A percentile compares a stretch with the other conserved stretches of the same genome.
These are phyloP conservation scores for Argya squamiceps DNA, from an alignment of 2,797 vertebrate genomes.

Conservation along the genomic window DNA sequence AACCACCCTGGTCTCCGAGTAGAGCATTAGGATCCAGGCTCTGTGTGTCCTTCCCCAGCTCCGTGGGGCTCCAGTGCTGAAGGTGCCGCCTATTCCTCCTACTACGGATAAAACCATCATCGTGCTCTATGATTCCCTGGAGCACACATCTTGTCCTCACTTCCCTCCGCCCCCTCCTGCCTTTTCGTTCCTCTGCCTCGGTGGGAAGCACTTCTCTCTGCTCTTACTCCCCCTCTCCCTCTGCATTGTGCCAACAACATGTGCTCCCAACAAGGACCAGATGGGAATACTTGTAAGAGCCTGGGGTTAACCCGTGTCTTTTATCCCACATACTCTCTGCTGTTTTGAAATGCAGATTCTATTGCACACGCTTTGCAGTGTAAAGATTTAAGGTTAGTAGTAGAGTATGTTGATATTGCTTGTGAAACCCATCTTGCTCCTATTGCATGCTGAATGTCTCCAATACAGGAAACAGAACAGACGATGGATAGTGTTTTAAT, in stretches of 20 bases:
- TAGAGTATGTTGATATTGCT: neutral
- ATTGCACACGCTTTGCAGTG: neutral
- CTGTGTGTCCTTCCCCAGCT: neutral
- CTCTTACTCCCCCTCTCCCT: conserved; percentile 21
- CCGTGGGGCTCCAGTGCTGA: neutral
- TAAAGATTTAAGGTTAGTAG: neutral
- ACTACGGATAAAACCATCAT: neutral
- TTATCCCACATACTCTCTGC: neutral
- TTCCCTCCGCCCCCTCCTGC: neutral
- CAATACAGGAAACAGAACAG: neutral
- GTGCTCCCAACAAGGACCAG: neutral
- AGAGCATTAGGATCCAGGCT: neutral
- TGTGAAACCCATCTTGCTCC: neutral
- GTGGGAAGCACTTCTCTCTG: conserved; percentile 4
- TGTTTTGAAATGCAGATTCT: neutral
- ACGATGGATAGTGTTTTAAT: fast-evolving
- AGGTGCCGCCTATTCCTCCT: neutral
- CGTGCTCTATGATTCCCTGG: neutral
- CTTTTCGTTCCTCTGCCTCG: neutral
- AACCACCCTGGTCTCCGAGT: fast-evolving
- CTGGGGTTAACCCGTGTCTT: conserved; percentile 6
- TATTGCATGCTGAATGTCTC: neutral
- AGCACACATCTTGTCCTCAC: neutral
- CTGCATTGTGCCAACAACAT: neutral
- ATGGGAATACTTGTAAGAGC: conserved; percentile 12